Percentiles rank a stretch among this genome's conserved stretches.
These are phyloP conservation scores for Pygoscelis adeliae DNA, from an alignment of 2,113 vertebrate species.

Conservation along the genomic window DNA sequence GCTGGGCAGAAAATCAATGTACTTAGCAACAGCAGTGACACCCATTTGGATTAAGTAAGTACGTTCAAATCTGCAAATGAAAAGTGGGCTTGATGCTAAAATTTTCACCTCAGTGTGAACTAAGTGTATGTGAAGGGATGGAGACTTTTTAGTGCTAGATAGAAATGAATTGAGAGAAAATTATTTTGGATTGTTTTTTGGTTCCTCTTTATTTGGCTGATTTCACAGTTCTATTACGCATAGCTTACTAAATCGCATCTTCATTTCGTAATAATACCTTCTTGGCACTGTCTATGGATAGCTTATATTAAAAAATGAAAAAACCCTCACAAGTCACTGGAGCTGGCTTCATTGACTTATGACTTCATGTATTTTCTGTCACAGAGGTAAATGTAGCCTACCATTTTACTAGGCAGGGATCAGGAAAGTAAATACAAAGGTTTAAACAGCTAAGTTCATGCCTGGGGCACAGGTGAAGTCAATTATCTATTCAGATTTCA, in stretches of 20 bases:
- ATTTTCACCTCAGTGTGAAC: not conserved
- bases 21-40: not conserved
- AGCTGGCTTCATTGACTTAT: not conserved
- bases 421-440: not conserved
- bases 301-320: not conserved
- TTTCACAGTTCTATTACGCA: not conserved
- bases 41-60: not conserved
- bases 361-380: not conserved
- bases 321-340: not conserved
- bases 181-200: fast-evolving
- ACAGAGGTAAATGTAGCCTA: not conserved
- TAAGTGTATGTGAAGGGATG: not conserved
- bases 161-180: not conserved
- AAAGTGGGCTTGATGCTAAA: not conserved
- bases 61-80: not conserved
- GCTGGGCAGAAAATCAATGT: constrained; percentile 43
- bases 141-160: not conserved
- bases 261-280: not conserved
- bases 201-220: not conserved
- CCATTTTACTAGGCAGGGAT: not conserved
- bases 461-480: not conserved
- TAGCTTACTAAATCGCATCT: not conserved
- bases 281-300: not conserved
- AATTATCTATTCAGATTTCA: not conserved
- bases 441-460: not conserved